Conservation (phyloP, 2,888 invertebrate genomes). For the Agrochola circellaris region DNA sequence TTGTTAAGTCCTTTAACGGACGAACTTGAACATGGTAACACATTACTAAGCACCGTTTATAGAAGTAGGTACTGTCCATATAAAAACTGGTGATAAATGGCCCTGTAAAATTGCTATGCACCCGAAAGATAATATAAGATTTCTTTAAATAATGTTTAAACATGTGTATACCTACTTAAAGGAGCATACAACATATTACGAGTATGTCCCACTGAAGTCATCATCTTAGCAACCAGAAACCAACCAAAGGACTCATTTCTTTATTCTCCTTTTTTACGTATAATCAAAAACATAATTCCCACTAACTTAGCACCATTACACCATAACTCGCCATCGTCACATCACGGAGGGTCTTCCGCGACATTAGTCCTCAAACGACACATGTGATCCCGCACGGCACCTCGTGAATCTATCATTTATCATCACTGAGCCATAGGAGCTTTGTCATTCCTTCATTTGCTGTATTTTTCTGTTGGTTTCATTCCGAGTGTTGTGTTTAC, state of each 20-base stretch:
- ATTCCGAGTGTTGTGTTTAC: slow-evolving; percentile 45
- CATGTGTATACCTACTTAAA: too few relatives aligned
- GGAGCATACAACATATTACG: background rate
- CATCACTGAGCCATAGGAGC: slow-evolving; percentile 73
- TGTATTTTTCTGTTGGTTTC: slow-evolving; percentile 61
- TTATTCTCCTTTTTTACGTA: background rate
- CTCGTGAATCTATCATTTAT: slow-evolving; percentile 89
- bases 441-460: slow-evolving; percentile 66
- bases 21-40: too few relatives aligned
- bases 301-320: background rate
- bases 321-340: slow-evolving; percentile 49
- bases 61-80: background rate
- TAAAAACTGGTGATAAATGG: background rate
- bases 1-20: background rate
- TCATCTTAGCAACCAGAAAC: background rate
- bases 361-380: slow-evolving; percentile 86
- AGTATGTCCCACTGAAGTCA: too few relatives aligned
- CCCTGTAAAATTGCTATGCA: background rate
- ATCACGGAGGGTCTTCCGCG: slow-evolving; percentile 71
- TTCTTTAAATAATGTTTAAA: too few relatives aligned
- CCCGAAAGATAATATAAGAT: too few relatives aligned
- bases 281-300: background rate
- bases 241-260: background rate
- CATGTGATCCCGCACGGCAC: slow-evolving; percentile 83
- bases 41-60: background rate